Base-by-base conservation (phyloP, 2,888 invertebrate species). In the Metellina segmentata region DNA sequence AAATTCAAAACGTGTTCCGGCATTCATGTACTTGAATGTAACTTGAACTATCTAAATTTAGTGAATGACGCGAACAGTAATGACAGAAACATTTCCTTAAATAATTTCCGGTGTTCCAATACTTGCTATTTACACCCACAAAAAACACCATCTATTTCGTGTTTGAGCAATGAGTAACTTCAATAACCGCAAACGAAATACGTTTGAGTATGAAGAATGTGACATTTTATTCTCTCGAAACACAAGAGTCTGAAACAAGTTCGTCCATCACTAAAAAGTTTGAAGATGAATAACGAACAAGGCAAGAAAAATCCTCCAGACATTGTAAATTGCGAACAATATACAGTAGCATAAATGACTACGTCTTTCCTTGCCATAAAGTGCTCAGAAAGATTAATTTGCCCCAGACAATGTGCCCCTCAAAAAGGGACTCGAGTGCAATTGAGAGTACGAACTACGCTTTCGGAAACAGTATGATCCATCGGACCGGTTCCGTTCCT, bases 351-450 rank as follows among this genome's bases (percentile, higher is more conserved):
- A 61, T 61, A 61, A 61, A 61, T 61, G 61, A 16, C 61, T 61
- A 61, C 9, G 61, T 61, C 61, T 13, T 61, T 61, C 61, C 61
- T 16, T 16, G 61, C 11, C 61, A 61, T 61, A 61, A 61, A 61
- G 61, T 61, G 61, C 61, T 61, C 61, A 61, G 34, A 53, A 61
- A 53, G 53, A 85, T 85, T 85, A 85, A 75, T 85, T 75, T 75
- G 16, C 75, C 51, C 34, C 74, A 20, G 13, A 61, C 53, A 75
- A 74, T 75, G 85, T 16, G 53, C 53, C 75, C 48, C 34, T n/a
- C 74, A 20, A 52, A 75, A 19, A 75, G 75, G 7, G 16, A 85
- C 75, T 19, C n/a, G 61, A 74, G 85, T 51, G 82, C 82, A 71
- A 82, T 71, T 71, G 49, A 11, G 72, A 82, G 51, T 34, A 71